Evolutionary conservation across 2,113 vertebrate genomes (phyloP), one percentile per base, ranked within the genome.

Genomic region (Coptodon rendalli): DNA sequence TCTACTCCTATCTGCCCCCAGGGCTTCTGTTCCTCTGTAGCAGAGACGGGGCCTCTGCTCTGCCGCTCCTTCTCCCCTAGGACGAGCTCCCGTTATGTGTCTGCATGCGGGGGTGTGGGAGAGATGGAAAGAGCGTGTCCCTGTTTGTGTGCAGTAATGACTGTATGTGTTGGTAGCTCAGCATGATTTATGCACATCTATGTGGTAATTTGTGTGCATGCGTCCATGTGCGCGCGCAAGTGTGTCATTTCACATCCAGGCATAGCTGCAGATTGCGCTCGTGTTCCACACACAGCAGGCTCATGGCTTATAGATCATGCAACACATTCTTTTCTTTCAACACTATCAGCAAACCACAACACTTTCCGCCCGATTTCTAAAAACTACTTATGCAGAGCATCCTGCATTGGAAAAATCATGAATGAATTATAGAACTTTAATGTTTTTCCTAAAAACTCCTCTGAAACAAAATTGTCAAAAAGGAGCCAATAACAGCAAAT

Each of bases 291-390:
- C 68, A 78, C 83, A 94, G 61, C 90, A 50, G 54, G 80, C 81
- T 83, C 80, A 80, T 45, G 81, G 82, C 90, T 93, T 87, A 79
- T 52, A 91, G 80, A 92, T 92, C 91, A 91, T 84, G 85, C 85
- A 89, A 87, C 86, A 83, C 86, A 82, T 90, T 89, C 87, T 92
- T 83, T 84, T 92, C 90, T 90, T 90, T 92, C 90, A 94, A 66
- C 90, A 71, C 90, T 59, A 90, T 90, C 87, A 85, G 87, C 79
- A 59, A 89, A 87, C 73, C 86, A 48, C 82, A 85, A 88, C 87
- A 84, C 84, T 86, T 87, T 61, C 38, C 2, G 80, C 14, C 81
- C 76, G 54, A 82, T 88, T 87, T 87, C 81, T 86, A 66, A 82
- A 85, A 85, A 89, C 80, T 54, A 85, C 76, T 89, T 84, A 89